A percentile compares a stretch with the other conserved stretches of the same genome.
Conservation (phyloP, 2,888 invertebrate genomes). For the Stenodema calcarata region DNA sequence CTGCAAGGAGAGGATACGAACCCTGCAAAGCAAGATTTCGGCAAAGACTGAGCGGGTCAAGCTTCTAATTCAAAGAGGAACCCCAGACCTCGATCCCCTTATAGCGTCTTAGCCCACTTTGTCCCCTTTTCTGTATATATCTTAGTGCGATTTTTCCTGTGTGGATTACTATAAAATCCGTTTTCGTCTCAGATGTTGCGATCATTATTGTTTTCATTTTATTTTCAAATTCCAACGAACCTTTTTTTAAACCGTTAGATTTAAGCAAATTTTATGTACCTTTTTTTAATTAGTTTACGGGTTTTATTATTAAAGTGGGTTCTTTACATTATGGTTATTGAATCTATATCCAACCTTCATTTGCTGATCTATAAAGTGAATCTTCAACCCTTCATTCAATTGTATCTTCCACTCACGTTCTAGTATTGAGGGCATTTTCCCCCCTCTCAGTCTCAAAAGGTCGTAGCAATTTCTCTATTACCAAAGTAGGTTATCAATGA, state of each 20-base stretch:
- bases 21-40: conserved; percentile 85
- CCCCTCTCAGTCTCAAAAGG: too few species aligned
- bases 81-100: conserved; percentile 77
- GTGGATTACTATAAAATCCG: neutral
- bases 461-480: too few species aligned
- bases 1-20: conserved; percentile 84
- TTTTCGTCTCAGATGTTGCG: neutral
- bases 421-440: too few species aligned
- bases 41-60: conserved; percentile 89
- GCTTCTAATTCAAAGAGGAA: conserved; percentile 84
- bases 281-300: conserved; percentile 44
- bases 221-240: conserved; percentile 8
- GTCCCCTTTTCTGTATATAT: neutral
- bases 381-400: too few species aligned
- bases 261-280: conserved; percentile 31
- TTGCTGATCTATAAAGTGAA: neutral
- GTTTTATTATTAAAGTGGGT: conserved; percentile 44
- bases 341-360: neutral
- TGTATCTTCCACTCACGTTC: too few species aligned
- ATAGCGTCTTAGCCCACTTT: conserved; percentile 45
- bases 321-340: neutral
- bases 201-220: neutral
- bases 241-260: conserved; percentile 21
- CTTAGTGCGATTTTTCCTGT: conserved; percentile 10
- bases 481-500: too few species aligned